phyloP scores from a whole-genome alignment of 2,888 invertebrate genomes.

The Lycaena phlaeas region DNA sequence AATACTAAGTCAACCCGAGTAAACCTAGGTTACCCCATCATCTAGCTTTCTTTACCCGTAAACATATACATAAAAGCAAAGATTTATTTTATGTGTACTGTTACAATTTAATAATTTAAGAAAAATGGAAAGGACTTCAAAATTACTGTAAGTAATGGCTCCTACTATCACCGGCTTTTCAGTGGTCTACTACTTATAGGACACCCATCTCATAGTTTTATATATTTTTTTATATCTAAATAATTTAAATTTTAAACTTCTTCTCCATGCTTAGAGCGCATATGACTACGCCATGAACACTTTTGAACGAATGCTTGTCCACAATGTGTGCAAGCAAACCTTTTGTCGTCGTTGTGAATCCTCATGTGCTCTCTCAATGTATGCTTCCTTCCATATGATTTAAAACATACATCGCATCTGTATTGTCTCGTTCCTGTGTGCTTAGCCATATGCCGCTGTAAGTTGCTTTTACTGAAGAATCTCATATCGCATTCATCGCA shows the following conservation, averaged over 20 bases:
- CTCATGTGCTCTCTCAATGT: slow-evolving; percentile 42
- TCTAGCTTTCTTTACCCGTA: too few species aligned
- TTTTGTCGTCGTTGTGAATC: slow-evolving; percentile 31
- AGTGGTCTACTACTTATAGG: too few species aligned
- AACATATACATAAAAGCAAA: too few species aligned
- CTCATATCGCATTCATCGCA: slow-evolving; percentile 55
- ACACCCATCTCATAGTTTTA: too few species aligned
- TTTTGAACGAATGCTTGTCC: slow-evolving; percentile 36
- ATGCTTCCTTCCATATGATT: slow-evolving; percentile 36
- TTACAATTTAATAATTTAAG: too few species aligned
- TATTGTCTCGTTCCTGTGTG: slow-evolving; percentile 38
- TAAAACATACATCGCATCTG: slow-evolving; percentile 41
- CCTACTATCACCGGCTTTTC: too few species aligned
- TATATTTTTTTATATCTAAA: too few species aligned
- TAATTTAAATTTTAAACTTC: slow-evolving; percentile 17
- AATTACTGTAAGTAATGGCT: too few species aligned
- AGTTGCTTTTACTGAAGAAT: slow-evolving; percentile 31
- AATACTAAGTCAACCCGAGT: too few species aligned
- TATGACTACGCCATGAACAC: slow-evolving; percentile 47
- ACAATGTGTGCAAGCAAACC: slow-evolving; percentile 31
- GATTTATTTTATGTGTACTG: too few species aligned
- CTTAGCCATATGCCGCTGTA: slow-evolving; percentile 37
- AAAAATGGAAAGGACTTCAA: too few species aligned
- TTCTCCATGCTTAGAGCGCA: slow-evolving; percentile 35
- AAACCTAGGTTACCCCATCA: too few species aligned